These are phyloP conservation scores for Emydura subglobosa DNA, from an alignment of 2,113 vertebrate species.

Conservation along the genomic window DNA sequence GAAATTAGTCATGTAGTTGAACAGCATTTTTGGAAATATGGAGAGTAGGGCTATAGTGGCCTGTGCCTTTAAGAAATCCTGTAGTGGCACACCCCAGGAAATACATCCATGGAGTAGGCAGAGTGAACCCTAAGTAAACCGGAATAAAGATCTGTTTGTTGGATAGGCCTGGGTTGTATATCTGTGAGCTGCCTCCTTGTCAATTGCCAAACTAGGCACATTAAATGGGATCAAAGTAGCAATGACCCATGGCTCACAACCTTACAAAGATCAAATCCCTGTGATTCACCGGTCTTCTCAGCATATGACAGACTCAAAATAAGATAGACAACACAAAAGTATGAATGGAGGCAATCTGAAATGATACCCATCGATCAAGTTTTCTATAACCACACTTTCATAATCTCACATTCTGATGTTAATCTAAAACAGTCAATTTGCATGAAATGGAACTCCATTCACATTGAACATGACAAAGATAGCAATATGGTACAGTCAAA, in stretches of 20 bases:
- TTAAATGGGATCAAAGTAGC: neutral
- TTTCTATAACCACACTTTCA: neutral
- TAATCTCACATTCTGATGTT: neutral
- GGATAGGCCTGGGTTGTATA: neutral
- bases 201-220: neutral
- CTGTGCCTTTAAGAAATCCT: neutral
- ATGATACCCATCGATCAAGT: neutral
- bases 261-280: neutral
- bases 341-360: neutral
- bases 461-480: neutral
- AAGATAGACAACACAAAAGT: neutral
- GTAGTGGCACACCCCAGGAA: neutral
- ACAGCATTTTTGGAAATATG: neutral
- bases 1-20: neutral
- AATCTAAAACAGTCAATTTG: neutral
- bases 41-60: neutral
- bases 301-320: neutral
- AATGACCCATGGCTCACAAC: neutral
- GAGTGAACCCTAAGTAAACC: neutral
- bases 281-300: neutral
- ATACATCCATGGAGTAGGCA: neutral
- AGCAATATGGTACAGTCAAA: neutral
- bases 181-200: neutral
- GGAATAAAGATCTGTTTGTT: neutral
- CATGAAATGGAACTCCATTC: neutral